phyloP scores from a whole-genome alignment of 2,113 vertebrate species.

The Halcyon malimbica region DNA sequence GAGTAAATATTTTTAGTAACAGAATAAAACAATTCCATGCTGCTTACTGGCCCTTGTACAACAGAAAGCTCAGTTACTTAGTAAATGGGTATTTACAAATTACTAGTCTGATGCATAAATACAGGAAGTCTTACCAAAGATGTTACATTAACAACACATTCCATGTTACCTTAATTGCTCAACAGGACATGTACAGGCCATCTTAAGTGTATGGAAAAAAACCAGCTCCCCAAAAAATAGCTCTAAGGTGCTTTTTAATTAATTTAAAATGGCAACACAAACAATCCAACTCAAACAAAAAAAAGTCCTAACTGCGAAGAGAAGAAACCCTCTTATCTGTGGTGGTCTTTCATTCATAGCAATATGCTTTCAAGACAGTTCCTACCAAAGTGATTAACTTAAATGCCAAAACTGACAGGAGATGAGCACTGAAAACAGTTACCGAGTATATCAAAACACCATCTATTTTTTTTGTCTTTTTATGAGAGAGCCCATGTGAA shows the following conservation, averaged over 20 bases:
- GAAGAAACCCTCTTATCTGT: not conserved
- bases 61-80: not conserved
- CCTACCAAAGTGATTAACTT: not conserved
- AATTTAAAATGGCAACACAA: not conserved
- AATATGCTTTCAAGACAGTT: not conserved
- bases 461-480: not conserved
- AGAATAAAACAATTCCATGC: not conserved
- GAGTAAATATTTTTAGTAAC: not conserved
- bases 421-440: not conserved
- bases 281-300: not conserved
- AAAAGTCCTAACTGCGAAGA: rapidly evolving
- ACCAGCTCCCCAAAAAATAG: rapidly evolving
- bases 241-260: not conserved
- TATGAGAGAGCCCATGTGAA: not conserved
- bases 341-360: not conserved
- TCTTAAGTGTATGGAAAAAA: not conserved
- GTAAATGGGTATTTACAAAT: not conserved
- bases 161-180: not conserved
- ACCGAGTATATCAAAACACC: not conserved
- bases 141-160: not conserved
- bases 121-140: not conserved
- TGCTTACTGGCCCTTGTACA: not conserved
- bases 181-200: not conserved
- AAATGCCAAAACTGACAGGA: not conserved
- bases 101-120: not conserved